Percentiles rank a stretch among this genome's conserved stretches.
phyloP scores from a whole-genome alignment of 2,888 invertebrate genomes.

The Choreutis nemorana region DNA sequence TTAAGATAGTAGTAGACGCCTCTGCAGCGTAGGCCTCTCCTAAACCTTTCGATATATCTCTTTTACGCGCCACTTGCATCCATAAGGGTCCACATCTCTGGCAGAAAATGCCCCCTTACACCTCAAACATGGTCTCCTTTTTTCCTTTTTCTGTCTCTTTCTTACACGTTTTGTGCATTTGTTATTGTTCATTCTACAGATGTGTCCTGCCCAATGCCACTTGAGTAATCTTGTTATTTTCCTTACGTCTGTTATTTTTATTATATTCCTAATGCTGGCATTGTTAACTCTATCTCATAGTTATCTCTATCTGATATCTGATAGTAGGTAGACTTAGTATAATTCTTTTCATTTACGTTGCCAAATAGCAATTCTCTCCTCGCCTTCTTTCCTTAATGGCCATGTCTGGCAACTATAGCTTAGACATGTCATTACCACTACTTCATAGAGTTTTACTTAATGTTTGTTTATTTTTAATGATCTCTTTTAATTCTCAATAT shows the following conservation, averaged over 20 bases:
- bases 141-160: slow-evolving; percentile 3
- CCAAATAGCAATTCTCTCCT: slow-evolving; percentile 4
- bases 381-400: slow-evolving; percentile 4
- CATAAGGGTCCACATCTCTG: background rate
- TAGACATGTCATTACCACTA: background rate
- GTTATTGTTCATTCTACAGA: slow-evolving; percentile 7
- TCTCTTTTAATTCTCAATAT: slow-evolving; percentile 3
- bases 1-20: background rate
- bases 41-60: too few relatives aligned
- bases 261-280: slow-evolving; percentile 4
- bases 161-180: slow-evolving; percentile 5
- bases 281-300: slow-evolving; percentile 5
- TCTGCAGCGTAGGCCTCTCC: too few relatives aligned
- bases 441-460: slow-evolving; percentile 1
- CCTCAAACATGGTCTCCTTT: slow-evolving; percentile 1
- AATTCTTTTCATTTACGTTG: slow-evolving; percentile 3
- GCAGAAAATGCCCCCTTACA: background rate
- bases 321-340: slow-evolving; percentile 6
- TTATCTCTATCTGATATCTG: too few relatives aligned
- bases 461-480: slow-evolving; percentile 3
- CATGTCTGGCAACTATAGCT: slow-evolving; percentile 4
- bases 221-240: slow-evolving; percentile 6
- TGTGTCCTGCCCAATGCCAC: slow-evolving; percentile 7
- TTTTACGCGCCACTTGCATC: background rate
- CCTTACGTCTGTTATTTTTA: slow-evolving; percentile 5